Evolutionary conservation across 2,113 vertebrate species (phyloP).

Genomic region (Sula dactylatra): DNA sequence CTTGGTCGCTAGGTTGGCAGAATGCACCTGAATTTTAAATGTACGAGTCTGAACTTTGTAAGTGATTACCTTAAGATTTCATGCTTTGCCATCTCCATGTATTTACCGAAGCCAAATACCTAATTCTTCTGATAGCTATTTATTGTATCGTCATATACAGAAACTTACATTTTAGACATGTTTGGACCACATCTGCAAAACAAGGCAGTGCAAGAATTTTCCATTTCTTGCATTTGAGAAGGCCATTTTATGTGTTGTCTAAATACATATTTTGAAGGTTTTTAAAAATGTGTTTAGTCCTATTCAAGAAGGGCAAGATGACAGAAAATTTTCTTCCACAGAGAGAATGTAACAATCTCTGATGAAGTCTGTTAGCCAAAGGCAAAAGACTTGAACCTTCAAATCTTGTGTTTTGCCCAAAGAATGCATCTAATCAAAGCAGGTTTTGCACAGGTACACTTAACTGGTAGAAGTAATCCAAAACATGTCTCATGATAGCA

Average conservation of each 20-base stretch:
- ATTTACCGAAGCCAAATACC: background rate
- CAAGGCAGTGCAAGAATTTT: background rate
- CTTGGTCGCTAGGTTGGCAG: background rate
- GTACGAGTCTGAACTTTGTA: background rate
- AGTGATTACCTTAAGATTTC: background rate
- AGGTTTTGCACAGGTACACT: background rate
- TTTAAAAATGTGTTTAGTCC: background rate
- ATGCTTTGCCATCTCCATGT: background rate
- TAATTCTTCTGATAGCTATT: background rate
- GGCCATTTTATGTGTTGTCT: background rate
- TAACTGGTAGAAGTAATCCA: background rate
- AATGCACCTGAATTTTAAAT: background rate
- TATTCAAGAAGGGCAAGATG: background rate
- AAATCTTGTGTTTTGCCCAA: background rate
- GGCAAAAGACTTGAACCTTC: background rate
- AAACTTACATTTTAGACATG: background rate
- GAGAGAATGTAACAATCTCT: background rate
- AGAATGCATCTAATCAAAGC: background rate
- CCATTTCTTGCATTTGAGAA: background rate
- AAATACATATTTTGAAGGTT: accelerated
- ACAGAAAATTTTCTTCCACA: background rate
- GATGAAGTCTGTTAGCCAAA: background rate
- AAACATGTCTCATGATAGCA: background rate
- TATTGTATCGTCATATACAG: background rate
- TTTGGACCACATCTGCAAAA: background rate